Base-by-base conservation (phyloP, 2,797 vertebrate species). In the Spinibarbus caldwelli region DNA sequence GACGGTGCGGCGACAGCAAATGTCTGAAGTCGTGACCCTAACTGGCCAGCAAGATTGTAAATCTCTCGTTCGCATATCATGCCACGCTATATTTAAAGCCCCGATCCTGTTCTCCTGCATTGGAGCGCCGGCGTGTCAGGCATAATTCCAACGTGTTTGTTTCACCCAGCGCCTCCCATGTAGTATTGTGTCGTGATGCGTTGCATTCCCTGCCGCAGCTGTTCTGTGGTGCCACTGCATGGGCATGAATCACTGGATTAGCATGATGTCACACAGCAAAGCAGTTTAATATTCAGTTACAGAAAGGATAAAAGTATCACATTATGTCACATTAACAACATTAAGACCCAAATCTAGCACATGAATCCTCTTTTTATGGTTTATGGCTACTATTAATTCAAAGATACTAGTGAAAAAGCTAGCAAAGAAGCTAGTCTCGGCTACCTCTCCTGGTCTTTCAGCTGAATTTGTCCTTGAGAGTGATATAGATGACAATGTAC, bases 381-480 rank as follows among this genome's bases (percentile, higher is more conserved):
- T 38, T 23, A 49, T 19, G 41, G 76, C 49, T 41, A 41, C 52
- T n/a, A n/a, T n/a, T n/a, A n/a, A n/a, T n/a, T n/a, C 2, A 76
- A 6, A 29, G 17, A 52, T 23, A 52, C n/a, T 12, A 75, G 70
- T 1, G 0, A 26, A n/a, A 9, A 26, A 6, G 21, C 29, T 45
- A 47, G n/a, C 34, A 72, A 26, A 38, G 15, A 41, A n/a, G 52
- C 38, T 66, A 43, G 14, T 10, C 3, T 14, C 34, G 4, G 36
- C 6, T 21, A 62, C 64, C 57, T 26, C 15, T 26, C 2, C 31
- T 14, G 6, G 8, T 76, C 70, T 83, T 89, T 91, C 91, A 89
- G 90, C 87, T 85, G 89, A 93, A 93, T 94, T 93, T 93, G 91
- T 91, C 82, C 17, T n/a, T 88, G 88, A 89, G 86, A 92, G 90